Evolutionary conservation across 2,888 invertebrate genomes (phyloP), one percentile per base, ranked within the genome.

Genomic region (Euplagia quadripunctaria): DNA sequence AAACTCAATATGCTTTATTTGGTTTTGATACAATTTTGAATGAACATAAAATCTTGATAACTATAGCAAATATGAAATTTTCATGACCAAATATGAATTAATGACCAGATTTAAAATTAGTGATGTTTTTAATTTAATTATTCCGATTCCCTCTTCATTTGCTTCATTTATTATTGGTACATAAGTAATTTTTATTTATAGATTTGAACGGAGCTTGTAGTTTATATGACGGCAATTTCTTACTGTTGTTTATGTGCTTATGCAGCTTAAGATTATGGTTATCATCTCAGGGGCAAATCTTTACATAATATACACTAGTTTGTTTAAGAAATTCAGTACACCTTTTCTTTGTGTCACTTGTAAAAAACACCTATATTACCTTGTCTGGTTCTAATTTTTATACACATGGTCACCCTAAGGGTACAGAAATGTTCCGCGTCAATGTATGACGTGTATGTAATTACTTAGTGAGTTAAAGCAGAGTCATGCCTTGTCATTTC

Each of bases 401-500:
- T 20, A 42, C 68, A 64, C 65, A 66, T 85, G 82, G 87, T 76
- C 82, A 84, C 88, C 84, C 85, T 80, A 81, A 67, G 73, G 76
- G 58, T 84, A 83, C 78, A 78, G 86, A 90, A 88, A 87, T 86
- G 88, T 87, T 88, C 83, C 85, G 79, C 87, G 90, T 85, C 87
- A 86, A 82, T 89, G 87, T 91, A 91, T 94, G 92, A 94, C 93
- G 93, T 90, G 93, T 92, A 91, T 92, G 94, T 94, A 94, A 94
- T 94, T 94, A 95, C 95, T 95, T 94, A 94, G 90, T 85, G 85
- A 86, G 87, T 88, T 85, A 90, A 85, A 89, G 94, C 93, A 89
- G 79, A 91, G 93, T 95, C 94, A 94, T 94, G 94, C 95, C 89
- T 88, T 93, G 94, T 94, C 95, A 95, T 93, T 94, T 94, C 89